Conservation (phyloP, 2,888 invertebrate genomes). For the Ornithoptera priamus region DNA sequence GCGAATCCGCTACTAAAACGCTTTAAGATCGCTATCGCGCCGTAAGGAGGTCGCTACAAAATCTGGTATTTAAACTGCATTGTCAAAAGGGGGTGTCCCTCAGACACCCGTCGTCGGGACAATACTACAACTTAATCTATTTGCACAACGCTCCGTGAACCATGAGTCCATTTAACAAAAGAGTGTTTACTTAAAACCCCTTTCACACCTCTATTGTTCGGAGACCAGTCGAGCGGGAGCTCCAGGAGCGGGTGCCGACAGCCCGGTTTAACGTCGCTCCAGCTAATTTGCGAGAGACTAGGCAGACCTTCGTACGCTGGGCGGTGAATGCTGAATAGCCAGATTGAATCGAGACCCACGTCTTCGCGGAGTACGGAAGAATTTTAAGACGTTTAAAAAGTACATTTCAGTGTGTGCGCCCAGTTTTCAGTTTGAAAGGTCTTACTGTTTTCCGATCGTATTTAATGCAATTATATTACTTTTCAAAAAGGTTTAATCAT, state of each 20-base stretch:
- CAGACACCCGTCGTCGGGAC: conserved; percentile 42
- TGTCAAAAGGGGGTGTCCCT: conserved; percentile 29
- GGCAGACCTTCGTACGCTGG: conserved; percentile 46
- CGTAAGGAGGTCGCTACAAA: conserved; percentile 15
- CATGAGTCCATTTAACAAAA: conserved; percentile 68
- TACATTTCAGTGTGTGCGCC: conserved; percentile 4
- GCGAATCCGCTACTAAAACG: conserved; percentile 1
- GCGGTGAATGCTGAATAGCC: conserved; percentile 53
- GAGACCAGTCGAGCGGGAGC: conserved; percentile 49
- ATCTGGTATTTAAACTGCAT: conserved; percentile 32
- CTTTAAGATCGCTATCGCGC: conserved; percentile 13
- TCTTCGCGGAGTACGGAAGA: conserved; percentile 55
- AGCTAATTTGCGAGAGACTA: conserved; percentile 33
- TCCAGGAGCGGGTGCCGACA: conserved; percentile 36
- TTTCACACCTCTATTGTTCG: conserved; percentile 75
- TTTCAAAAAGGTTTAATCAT: background rate
- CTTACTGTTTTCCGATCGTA: background rate
- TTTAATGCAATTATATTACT: background rate
- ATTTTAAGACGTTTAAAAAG: conserved; percentile 51
- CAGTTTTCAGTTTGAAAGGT: background rate
- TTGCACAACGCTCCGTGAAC: conserved; percentile 64
- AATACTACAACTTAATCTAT: conserved; percentile 70
- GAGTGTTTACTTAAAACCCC: conserved; percentile 78
- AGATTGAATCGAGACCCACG: conserved; percentile 58
- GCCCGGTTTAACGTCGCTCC: conserved; percentile 34